Evolutionary conservation across 1,140 invertebrate species (phyloP).

Genomic region (Oscheius sp.): DNA sequence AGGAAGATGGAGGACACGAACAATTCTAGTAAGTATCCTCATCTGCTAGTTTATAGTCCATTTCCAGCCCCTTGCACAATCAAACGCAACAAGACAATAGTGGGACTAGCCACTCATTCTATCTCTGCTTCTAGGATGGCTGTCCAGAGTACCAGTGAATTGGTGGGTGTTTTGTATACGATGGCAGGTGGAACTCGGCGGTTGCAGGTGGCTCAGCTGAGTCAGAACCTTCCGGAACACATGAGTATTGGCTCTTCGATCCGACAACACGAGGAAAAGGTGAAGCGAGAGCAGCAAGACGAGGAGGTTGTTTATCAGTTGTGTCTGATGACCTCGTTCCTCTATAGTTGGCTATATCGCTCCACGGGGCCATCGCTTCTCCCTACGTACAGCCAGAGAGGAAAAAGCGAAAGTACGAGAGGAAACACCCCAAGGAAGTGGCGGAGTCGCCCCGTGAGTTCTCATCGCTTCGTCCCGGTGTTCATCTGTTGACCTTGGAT

Average conservation of each 20-base stretch:
- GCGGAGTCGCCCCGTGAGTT: constrained; percentile 5
- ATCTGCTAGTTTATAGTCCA: background rate
- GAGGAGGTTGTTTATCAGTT: constrained; percentile 16
- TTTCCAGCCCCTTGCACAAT: background rate
- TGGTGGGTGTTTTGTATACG: background rate
- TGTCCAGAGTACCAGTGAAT: constrained; percentile 27
- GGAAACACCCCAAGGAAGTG: constrained; percentile 3
- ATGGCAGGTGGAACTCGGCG: background rate
- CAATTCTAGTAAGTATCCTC: background rate
- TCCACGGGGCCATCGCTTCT: constrained; percentile 2
- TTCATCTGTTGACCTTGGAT: background rate
- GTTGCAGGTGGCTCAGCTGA: constrained; percentile 31
- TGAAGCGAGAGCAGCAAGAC: constrained; percentile 29
- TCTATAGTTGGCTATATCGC: constrained; percentile 2
- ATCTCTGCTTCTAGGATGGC: constrained; percentile 20
- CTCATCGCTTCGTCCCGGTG: background rate
- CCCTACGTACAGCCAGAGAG: constrained; percentile 16
- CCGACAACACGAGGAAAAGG: constrained; percentile 29
- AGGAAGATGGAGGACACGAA: background rate
- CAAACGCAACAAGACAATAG: constrained; percentile 28
- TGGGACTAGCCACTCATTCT: constrained; percentile 11
- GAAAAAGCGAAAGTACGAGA: constrained; percentile 31
- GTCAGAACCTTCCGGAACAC: constrained; percentile 16
- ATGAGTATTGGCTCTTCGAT: constrained; percentile 21
- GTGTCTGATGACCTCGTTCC: background rate